Percentiles rank a stretch among this genome's conserved stretches.
Conservation (phyloP, 2,113 vertebrate genomes). For the Sorex araneus region DNA sequence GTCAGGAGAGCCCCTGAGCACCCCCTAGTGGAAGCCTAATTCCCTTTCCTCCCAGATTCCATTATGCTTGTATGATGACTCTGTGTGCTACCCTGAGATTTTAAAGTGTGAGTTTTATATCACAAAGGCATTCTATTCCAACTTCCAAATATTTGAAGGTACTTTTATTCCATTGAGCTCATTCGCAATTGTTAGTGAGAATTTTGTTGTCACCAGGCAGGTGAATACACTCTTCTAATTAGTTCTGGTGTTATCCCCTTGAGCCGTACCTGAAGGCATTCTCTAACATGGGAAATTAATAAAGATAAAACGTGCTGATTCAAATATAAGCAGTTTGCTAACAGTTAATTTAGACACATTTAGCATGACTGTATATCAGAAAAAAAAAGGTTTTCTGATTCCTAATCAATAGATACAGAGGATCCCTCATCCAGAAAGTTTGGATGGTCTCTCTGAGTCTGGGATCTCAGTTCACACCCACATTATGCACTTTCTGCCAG, state of each 20-base stretch:
- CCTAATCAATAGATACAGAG: neutral
- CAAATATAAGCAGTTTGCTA: conserved; percentile 36
- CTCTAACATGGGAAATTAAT: conserved; percentile 71
- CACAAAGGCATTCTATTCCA: conserved; percentile 42
- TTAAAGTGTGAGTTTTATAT: conserved; percentile 33
- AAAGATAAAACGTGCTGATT: conserved; percentile 42
- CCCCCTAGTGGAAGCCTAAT: too few relatives aligned
- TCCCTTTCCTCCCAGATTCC: too few relatives aligned
- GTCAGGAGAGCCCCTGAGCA: too few relatives aligned
- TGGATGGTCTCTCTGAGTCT: neutral
- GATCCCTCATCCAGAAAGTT: neutral
- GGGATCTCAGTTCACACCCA: too few relatives aligned
- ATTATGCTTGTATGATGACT: too few relatives aligned
- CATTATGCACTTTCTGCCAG: too few relatives aligned
- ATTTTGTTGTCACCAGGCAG: neutral
- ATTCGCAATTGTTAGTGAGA: too few relatives aligned
- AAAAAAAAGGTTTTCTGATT: neutral
- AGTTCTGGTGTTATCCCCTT: conserved; percentile 23
- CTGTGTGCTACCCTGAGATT: neutral
- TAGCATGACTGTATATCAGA: neutral
- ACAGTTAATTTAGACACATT: neutral
- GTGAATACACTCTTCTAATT: conserved; percentile 55
- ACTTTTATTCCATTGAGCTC: neutral
- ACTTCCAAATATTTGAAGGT: conserved; percentile 16
- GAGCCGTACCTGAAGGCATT: neutral